Conservation (phyloP, 2,888 invertebrate genomes). For the Epiblema foenella region DNA sequence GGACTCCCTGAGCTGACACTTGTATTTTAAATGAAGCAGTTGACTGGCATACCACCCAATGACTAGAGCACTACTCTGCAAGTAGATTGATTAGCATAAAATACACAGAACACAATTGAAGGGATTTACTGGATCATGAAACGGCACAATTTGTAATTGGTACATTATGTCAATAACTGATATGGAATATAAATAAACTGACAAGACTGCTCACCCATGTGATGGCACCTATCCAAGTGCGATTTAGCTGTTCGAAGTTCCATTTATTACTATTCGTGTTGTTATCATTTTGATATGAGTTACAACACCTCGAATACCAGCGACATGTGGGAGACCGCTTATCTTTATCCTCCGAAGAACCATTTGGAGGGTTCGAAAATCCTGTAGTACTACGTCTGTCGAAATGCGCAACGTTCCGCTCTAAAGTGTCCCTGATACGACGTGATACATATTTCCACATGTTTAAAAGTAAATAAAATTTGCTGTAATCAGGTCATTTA, state of each 20-base stretch:
- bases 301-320: conserved; percentile 68
- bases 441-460: conserved; percentile 85
- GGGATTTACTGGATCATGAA: too few relatives aligned
- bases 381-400: conserved; percentile 76
- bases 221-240: conserved; percentile 81
- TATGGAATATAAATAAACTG: conserved; percentile 42
- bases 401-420: conserved; percentile 78
- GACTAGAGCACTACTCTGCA: conserved; percentile 86
- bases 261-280: conserved; percentile 72
- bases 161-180: background rate
- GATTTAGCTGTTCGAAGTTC: conserved; percentile 75
- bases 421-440: conserved; percentile 79
- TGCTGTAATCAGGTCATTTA: conserved; percentile 10
- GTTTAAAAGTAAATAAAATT: conserved; percentile 45
- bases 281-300: conserved; percentile 55
- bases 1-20: conserved; percentile 55
- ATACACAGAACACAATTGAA: background rate
- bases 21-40: conserved; percentile 74
- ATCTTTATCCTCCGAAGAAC: conserved; percentile 61
- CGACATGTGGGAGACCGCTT: conserved; percentile 58
- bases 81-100: conserved; percentile 1
- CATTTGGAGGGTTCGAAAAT: conserved; percentile 62
- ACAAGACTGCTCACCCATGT: conserved; percentile 73
- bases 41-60: conserved; percentile 87
- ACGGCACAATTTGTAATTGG: background rate